Evolutionary conservation across 2,113 vertebrate genomes (phyloP).

Genomic region (Lophochroa leadbeateri): DNA sequence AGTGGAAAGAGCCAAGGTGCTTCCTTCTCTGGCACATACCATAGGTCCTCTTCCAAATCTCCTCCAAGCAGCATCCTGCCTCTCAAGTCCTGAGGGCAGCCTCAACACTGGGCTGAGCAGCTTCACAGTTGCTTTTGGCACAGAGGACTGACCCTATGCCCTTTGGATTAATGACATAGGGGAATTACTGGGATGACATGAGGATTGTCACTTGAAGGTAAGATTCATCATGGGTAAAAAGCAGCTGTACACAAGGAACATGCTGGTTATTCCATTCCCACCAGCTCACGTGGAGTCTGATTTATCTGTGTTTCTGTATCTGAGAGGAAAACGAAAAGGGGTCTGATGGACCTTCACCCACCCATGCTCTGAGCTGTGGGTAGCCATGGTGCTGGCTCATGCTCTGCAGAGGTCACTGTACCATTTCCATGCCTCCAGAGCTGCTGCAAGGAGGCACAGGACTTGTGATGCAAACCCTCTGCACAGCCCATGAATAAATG

Average conservation of each 20-base stretch:
- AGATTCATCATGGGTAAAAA: background rate
- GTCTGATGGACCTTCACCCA: background rate
- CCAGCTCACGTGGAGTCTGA: fast-evolving
- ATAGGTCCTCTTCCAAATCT: background rate
- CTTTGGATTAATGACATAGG: fast-evolving
- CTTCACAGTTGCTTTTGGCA: fast-evolving
- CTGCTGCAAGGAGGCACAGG: background rate
- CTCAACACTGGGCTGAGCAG: background rate
- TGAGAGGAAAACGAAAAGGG: background rate
- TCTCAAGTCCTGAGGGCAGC: no score
- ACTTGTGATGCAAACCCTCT: fast-evolving
- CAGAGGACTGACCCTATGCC: background rate
- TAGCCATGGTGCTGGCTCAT: background rate
- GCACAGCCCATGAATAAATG: background rate
- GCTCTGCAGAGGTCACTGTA: background rate
- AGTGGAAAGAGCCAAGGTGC: background rate
- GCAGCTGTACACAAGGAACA: fast-evolving
- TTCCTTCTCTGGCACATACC: background rate
- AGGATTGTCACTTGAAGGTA: background rate
- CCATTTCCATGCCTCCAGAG: background rate
- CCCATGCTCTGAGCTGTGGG: background rate
- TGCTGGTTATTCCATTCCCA: background rate
- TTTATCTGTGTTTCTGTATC: background rate
- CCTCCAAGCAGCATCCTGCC: fast-evolving
- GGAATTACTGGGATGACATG: background rate